A percentile compares a stretch with the other conserved stretches of the same genome.
Conservation (phyloP, 2,797 vertebrate species). For the Tenualosa ilisha region DNA sequence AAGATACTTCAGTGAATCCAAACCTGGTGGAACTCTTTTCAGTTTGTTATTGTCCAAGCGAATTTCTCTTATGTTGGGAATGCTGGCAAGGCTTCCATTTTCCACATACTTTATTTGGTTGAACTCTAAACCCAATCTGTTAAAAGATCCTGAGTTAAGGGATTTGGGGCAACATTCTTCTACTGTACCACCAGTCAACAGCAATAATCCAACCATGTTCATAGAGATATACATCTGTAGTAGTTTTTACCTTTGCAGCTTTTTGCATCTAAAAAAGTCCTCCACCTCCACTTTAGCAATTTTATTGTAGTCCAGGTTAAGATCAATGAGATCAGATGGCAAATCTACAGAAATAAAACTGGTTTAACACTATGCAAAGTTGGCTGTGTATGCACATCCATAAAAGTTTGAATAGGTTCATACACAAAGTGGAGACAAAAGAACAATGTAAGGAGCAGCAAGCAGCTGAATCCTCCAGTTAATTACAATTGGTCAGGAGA, state of each 20-base stretch:
- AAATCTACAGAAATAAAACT: slow-evolving; percentile 65
- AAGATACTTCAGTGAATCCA: slow-evolving; percentile 86
- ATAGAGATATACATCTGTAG: not conserved
- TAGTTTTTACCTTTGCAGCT: slow-evolving; percentile 83
- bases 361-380: not conserved
- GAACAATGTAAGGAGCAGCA: not conserved
- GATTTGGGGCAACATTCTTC: not conserved
- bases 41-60: slow-evolving; percentile 94
- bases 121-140: slow-evolving; percentile 88
- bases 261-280: slow-evolving; percentile 92
- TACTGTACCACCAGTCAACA: not conserved
- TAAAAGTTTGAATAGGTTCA: not conserved
- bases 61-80: slow-evolving; percentile 85
- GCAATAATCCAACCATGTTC: not conserved
- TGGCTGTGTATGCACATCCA: not conserved
- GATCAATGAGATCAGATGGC: slow-evolving; percentile 86
- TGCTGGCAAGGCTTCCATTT: slow-evolving; percentile 87
- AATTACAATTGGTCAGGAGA: not conserved
- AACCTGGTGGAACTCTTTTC: slow-evolving; percentile 86
- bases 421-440: not conserved
- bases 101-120: slow-evolving; percentile 94
- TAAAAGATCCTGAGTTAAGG: slow-evolving; percentile 51
- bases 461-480: not conserved
- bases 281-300: slow-evolving; percentile 89
- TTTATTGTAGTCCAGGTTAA: slow-evolving; percentile 94